phyloP scores from a whole-genome alignment of 2,113 vertebrate species.

The Pan paniscus region DNA sequence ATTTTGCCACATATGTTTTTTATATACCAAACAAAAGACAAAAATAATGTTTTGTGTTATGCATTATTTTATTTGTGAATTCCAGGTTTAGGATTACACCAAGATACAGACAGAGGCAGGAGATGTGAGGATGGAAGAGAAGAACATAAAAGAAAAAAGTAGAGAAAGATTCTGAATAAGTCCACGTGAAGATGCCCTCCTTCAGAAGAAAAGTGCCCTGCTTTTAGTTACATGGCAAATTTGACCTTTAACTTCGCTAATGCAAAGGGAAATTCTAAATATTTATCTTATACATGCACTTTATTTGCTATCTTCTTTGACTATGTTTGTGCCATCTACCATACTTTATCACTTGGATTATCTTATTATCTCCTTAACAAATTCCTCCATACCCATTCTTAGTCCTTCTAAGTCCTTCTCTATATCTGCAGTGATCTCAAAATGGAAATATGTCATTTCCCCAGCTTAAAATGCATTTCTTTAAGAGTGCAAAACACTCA shows the following conservation, averaged over 20 bases:
- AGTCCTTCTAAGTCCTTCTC: neutral
- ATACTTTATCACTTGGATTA: neutral
- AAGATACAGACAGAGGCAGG: neutral
- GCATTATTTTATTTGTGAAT: neutral
- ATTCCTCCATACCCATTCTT: neutral
- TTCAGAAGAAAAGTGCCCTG: neutral
- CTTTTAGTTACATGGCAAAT: neutral
- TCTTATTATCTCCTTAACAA: neutral
- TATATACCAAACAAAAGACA: neutral
- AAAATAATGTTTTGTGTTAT: neutral
- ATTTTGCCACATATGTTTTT: neutral
- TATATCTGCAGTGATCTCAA: neutral
- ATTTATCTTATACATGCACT: neutral
- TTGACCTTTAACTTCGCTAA: neutral
- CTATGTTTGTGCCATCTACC: neutral
- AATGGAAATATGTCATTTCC: neutral
- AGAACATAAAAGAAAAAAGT: neutral
- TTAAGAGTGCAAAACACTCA: neutral
- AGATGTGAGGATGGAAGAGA: neutral
- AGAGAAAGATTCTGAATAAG: neutral
- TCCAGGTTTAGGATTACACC: neutral
- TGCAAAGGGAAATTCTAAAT: neutral
- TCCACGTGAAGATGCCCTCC: neutral
- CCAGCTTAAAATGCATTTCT: neutral
- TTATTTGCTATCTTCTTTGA: neutral